Evolutionary conservation across 30 jellyfish, hydroid and myxozoan species (phyloP).

Genomic region (Aurelia sp.): DNA sequence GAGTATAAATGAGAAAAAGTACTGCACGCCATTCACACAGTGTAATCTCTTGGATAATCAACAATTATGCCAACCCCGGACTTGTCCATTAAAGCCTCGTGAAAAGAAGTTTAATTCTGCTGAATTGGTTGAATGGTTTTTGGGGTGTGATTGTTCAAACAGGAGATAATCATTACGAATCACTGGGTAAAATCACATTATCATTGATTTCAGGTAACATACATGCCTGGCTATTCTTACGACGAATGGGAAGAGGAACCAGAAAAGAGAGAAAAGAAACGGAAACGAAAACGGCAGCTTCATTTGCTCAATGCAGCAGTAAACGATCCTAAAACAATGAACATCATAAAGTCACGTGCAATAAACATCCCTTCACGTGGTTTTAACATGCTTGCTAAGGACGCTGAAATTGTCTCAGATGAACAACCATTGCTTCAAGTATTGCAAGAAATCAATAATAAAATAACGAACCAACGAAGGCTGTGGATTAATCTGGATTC

Average conservation of each 20-base stretch:
- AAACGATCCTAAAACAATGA: neutral
- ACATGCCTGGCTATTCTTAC: slow-evolving; percentile 58
- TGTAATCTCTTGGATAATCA: no score
- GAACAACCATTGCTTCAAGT: slow-evolving; percentile 61
- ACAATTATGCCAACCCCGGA: no score
- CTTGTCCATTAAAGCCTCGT: no score
- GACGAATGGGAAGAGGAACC: slow-evolving; percentile 42
- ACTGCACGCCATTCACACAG: no score
- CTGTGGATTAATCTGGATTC: slow-evolving; percentile 66
- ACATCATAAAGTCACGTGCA: slow-evolving; percentile 4
- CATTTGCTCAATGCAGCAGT: slow-evolving; percentile 33
- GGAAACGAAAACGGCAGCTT: slow-evolving; percentile 32
- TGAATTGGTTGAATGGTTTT: no score
- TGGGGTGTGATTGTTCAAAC: no score
- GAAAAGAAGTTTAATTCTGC: no score
- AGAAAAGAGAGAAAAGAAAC: slow-evolving; percentile 48
- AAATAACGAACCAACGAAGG: slow-evolving; percentile 55
- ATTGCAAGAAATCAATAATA: slow-evolving; percentile 64
- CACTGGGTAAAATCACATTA: no score
- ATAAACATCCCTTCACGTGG: slow-evolving; percentile 6
- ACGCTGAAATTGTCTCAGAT: slow-evolving; percentile 1
- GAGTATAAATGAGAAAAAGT: no score
- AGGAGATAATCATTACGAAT: no score
- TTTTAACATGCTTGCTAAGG: slow-evolving; percentile 21
- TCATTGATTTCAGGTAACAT: slow-evolving; percentile 25